Evolutionary conservation across 2,888 invertebrate genomes (phyloP).

Genomic region (Corythucha ciliata): DNA sequence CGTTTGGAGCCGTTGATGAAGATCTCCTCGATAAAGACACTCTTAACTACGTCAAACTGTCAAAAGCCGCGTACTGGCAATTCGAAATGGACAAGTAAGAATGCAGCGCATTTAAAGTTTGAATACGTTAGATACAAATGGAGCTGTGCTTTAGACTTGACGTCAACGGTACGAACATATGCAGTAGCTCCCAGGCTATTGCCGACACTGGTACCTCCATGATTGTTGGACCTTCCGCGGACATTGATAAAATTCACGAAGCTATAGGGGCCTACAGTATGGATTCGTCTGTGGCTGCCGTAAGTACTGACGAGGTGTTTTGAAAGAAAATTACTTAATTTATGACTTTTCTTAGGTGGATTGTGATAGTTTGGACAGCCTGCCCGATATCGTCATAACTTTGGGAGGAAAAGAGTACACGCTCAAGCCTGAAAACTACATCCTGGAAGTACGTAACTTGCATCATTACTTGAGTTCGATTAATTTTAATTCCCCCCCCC

Average conservation of each 20-base stretch:
- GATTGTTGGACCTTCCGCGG: conserved; percentile 77
- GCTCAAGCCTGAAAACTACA: conserved; percentile 10
- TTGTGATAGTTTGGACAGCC: background rate
- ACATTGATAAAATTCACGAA: conserved; percentile 69
- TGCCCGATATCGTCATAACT: background rate
- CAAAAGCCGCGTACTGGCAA: conserved; percentile 91
- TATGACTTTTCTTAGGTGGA: background rate
- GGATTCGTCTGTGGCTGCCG: conserved; percentile 9
- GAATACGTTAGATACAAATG: too few relatives aligned
- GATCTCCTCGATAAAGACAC: conserved; percentile 70
- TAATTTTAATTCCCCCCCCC: too few relatives aligned
- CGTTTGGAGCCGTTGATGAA: conserved; percentile 93
- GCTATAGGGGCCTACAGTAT: conserved; percentile 53
- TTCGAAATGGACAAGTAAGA: conserved; percentile 73
- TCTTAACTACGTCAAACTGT: conserved; percentile 79
- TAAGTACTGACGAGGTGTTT: conserved; percentile 7
- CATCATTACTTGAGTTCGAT: background rate
- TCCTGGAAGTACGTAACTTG: conserved; percentile 4
- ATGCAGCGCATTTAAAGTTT: too few relatives aligned
- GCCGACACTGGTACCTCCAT: conserved; percentile 95
- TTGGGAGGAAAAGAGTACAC: background rate
- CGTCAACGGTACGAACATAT: conserved; percentile 2
- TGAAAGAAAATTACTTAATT: too few relatives aligned
- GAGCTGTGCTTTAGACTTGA: too few relatives aligned
- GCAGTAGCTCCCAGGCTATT: conserved; percentile 79